Evolutionary conservation across 2,797 vertebrate species (phyloP).

Genomic region (Spatula clypeata): DNA sequence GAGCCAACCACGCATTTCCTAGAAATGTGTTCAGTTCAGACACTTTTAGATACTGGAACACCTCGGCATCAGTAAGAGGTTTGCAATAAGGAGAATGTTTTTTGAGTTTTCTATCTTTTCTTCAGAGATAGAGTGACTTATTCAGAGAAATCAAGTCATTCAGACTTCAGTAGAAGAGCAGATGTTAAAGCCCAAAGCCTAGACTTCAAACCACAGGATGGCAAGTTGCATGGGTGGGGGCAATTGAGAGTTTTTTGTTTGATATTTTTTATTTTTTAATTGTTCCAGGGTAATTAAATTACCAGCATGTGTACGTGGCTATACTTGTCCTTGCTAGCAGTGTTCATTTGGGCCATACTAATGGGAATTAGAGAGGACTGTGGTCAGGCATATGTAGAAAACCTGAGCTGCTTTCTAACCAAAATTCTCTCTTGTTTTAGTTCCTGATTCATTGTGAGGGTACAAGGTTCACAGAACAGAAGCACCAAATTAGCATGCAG

Average conservation of each 20-base stretch:
- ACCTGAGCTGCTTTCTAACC: constrained; percentile 12
- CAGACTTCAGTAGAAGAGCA: background rate
- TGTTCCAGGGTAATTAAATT: background rate
- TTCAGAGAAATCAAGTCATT: background rate
- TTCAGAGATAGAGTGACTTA: background rate
- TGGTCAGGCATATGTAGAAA: background rate
- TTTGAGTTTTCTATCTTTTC: background rate
- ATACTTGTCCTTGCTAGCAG: background rate
- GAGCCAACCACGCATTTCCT: background rate
- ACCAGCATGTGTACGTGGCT: background rate
- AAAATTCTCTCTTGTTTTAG: constrained; percentile 77
- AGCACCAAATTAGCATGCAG: constrained; percentile 96
- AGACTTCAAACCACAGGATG: background rate
- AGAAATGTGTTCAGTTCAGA: background rate
- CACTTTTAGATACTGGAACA: background rate
- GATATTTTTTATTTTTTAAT: background rate
- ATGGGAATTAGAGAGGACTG: background rate
- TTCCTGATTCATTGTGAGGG: constrained; percentile 97
- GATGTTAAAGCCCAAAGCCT: background rate
- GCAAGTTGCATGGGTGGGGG: background rate
- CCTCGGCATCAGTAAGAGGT: background rate
- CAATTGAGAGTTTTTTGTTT: background rate
- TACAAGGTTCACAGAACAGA: constrained; percentile 95
- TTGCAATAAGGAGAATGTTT: background rate
- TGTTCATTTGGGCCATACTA: background rate